Conservation (phyloP, 2,113 vertebrate genomes). For the Hypanus sabinus region DNA sequence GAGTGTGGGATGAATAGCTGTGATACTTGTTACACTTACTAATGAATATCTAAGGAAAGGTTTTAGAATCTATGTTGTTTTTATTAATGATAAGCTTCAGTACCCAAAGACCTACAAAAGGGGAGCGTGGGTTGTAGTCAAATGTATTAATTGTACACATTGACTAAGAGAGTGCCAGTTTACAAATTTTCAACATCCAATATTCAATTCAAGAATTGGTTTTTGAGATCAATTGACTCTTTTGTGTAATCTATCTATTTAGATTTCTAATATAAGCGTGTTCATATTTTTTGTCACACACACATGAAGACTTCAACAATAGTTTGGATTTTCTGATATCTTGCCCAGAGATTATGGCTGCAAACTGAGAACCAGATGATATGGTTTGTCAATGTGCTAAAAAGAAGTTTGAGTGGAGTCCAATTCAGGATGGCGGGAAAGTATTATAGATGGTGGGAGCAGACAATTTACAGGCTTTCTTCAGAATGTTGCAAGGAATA, state of each 20-base stretch:
- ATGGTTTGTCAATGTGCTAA: neutral
- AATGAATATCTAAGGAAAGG: constrained; percentile 28
- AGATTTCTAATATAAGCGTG: neutral
- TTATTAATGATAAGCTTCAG: neutral
- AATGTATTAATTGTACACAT: neutral
- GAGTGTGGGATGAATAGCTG: constrained; percentile 38
- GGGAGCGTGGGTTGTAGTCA: neutral
- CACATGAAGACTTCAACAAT: neutral
- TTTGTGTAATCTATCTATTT: neutral
- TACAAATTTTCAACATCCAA: neutral
- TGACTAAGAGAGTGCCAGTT: neutral
- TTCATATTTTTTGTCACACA: neutral
- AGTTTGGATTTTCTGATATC: neutral
- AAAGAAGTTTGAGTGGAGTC: neutral
- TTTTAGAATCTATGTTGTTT: neutral
- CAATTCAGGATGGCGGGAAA: neutral
- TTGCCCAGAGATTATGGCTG: neutral
- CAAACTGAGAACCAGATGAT: neutral
- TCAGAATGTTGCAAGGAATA: neutral
- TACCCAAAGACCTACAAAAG: neutral
- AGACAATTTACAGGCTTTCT: neutral
- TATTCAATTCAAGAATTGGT: neutral
- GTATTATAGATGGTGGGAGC: neutral
- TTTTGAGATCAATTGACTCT: neutral
- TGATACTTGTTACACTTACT: constrained; percentile 39